Evolutionary conservation across 1,140 invertebrate species (phyloP).

Genomic region (Medauroidea extradentata): DNA sequence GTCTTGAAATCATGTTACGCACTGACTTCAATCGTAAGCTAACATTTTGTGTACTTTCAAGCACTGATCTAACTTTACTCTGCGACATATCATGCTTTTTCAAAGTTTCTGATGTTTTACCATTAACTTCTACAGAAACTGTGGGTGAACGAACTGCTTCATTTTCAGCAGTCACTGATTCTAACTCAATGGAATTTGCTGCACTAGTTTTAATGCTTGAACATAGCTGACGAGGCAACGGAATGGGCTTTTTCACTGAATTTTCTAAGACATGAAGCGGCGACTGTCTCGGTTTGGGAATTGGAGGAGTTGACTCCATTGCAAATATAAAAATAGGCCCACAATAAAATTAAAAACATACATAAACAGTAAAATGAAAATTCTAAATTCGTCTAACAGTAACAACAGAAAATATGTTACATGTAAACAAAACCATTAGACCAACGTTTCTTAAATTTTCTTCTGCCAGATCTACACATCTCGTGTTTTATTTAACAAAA

Average conservation of each 20-base stretch:
- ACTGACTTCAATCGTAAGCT: constrained; percentile 25
- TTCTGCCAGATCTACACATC: no score
- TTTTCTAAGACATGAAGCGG: neutral
- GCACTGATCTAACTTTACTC: constrained; percentile 23
- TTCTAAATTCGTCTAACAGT: no score
- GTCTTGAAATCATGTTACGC: constrained; percentile 22
- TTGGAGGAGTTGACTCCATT: neutral
- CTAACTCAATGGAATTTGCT: constrained; percentile 9
- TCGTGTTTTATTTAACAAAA: no score
- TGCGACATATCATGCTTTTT: constrained; percentile 20
- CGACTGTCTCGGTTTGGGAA: neutral
- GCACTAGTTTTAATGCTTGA: neutral
- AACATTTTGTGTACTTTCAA: constrained; percentile 29
- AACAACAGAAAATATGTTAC: no score
- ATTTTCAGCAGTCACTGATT: constrained; percentile 10
- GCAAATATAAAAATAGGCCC: no score
- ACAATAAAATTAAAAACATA: no score
- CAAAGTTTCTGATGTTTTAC: neutral
- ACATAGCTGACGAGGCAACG: constrained; percentile 12
- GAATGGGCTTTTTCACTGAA: constrained; percentile 16
- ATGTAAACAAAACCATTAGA: no score
- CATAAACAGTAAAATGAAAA: no score
- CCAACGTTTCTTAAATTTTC: no score
- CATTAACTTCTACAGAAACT: neutral
- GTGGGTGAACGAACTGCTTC: neutral